phyloP scores from a whole-genome alignment of 2,113 vertebrate genomes.

The Halcyon malimbica region DNA sequence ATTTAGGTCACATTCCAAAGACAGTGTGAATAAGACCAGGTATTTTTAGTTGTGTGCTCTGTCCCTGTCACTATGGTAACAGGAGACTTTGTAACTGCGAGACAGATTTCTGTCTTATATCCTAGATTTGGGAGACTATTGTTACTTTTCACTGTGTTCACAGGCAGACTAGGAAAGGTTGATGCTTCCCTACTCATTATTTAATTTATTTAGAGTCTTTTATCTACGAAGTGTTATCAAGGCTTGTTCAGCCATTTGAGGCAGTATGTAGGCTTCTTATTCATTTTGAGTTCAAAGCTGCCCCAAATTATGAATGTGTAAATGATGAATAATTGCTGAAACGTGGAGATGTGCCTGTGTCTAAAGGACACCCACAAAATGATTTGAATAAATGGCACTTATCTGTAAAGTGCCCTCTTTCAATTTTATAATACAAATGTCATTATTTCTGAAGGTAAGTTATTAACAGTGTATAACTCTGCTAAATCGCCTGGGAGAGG shows the following conservation, averaged over 20 bases:
- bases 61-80: slow-evolving; percentile 73
- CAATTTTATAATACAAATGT: not conserved
- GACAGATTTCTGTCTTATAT: slow-evolving; percentile 54
- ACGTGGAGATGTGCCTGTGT: not conserved
- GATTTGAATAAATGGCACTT: slow-evolving; percentile 34
- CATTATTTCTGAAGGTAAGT: slow-evolving; percentile 23
- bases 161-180: not conserved
- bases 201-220: slow-evolving; percentile 23
- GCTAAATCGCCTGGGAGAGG: not conserved
- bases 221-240: not conserved
- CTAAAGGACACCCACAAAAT: slow-evolving; percentile 29
- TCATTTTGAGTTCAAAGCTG: not conserved
- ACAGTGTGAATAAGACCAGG: slow-evolving; percentile 55
- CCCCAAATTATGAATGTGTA: not conserved
- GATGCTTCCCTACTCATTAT: not conserved
- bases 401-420: slow-evolving; percentile 8
- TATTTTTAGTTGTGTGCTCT: slow-evolving; percentile 70
- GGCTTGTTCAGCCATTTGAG: not conserved
- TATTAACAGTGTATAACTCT: slow-evolving; percentile 3
- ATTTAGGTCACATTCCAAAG: slow-evolving; percentile 68
- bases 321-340: slow-evolving; percentile 21
- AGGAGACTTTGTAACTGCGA: slow-evolving; percentile 49
- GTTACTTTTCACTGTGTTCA: not conserved
- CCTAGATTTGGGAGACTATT: slow-evolving; percentile 49
- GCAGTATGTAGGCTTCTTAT: not conserved